A percentile compares a stretch with the other conserved stretches of the same genome.
phyloP scores from a whole-genome alignment of 2,113 vertebrate species.

The Archocentrus centrarchus region DNA sequence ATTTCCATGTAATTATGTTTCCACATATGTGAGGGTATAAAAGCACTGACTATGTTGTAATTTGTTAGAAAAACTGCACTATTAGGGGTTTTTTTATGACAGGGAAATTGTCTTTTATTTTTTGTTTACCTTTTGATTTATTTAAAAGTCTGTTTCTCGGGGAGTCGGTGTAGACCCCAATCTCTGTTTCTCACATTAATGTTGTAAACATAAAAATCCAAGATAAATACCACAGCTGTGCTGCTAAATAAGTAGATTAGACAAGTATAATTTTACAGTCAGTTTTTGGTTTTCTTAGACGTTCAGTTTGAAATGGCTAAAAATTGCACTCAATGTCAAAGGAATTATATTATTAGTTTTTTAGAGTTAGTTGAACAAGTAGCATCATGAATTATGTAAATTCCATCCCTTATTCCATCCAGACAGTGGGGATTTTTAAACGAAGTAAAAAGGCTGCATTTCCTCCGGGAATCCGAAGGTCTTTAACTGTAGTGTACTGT shows the following conservation, averaged over 20 bases:
- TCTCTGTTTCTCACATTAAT: background rate
- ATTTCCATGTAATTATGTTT: background rate
- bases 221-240: constrained; percentile 3
- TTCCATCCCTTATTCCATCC: background rate
- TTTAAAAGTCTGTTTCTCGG: background rate
- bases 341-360: background rate
- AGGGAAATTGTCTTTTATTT: background rate
- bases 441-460: background rate
- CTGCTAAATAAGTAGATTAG: constrained; percentile 32
- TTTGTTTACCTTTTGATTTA: background rate
- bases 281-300: background rate
- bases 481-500: background rate
- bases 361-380: background rate
- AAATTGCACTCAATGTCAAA: constrained; percentile 23
- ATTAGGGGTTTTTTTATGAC: constrained; percentile 16
- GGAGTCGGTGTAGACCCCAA: background rate
- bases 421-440: background rate
- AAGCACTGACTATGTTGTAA: constrained; percentile 45
- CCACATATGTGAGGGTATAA: constrained; percentile 9
- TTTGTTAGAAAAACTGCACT: constrained; percentile 46
- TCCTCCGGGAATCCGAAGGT: constrained; percentile 18
- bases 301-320: constrained; percentile 1
- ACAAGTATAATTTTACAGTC: background rate
- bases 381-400: background rate
- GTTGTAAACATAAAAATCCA: constrained; percentile 8